Evolutionary conservation across 1,140 invertebrate species (phyloP), one percentile per base, ranked within the genome.

Genomic region (Oscheius sp.): DNA sequence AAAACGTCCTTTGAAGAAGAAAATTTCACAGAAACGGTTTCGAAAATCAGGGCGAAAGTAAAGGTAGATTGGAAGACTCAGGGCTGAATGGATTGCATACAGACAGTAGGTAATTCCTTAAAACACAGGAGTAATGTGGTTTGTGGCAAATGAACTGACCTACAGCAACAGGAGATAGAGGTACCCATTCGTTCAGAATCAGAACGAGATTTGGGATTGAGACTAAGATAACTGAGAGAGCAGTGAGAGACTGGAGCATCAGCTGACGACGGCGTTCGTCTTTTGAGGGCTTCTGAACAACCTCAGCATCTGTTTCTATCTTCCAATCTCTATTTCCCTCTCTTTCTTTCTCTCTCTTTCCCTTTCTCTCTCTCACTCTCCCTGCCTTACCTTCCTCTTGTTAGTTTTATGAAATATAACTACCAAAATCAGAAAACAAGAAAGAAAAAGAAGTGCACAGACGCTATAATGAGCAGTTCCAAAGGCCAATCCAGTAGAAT

Each of bases 61-160:
- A 32, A 58, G 55, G 26, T 58, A 68, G 34, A 59, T 68, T 23
- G 67, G 67, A 68, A 68, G 67, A 23, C 55, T 68, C 23, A 68
- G 45, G 20, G 49, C 35, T 0, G 67, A 68, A 29, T 68, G 67
- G 20, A 68, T 34, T 13, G 49, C 67, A 29, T 68, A 68, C 15
- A 68, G 31, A 29, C 35, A 35, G 55, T 68, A 68, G 35, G 67
- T 55, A 55, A 68, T 55, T 29, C 52, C 67, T 68, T n/a, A n/a
- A n/a, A n/a, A n/a, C n/a, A n/a, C n/a, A n/a, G 67, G 18, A 68
- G 52, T 55, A 7, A 64, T 35, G 2, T n/a, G n/a, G 3, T 13
- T 26, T 61, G 3, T 13, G 58, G n/a, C 18, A 64, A 42, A 3
- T 26, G 23, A 64, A 1, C 13, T 38, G 34, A 52, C 65, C 23